These are phyloP conservation scores for Dromococcyx pavoninus DNA, from an alignment of 2,797 vertebrate genomes.

Conservation along the genomic window DNA sequence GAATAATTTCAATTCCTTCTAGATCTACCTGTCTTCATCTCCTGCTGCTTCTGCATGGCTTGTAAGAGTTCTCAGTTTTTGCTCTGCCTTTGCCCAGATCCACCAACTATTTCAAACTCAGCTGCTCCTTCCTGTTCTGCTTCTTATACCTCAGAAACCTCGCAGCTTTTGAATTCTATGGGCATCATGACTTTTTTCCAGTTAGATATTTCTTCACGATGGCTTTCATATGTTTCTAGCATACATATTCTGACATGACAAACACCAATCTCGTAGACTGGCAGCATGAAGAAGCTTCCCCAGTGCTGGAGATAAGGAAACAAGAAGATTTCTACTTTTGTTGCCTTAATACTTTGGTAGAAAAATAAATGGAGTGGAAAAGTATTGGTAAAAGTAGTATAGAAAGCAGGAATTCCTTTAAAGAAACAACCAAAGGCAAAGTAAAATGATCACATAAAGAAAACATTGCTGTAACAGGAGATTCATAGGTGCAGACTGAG, in stretches of 20 bases:
- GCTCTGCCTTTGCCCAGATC: background rate
- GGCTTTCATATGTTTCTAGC: background rate
- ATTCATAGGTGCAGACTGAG: background rate
- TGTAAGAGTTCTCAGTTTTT: background rate
- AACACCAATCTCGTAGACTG: background rate
- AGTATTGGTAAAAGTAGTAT: background rate
- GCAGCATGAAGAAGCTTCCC: background rate
- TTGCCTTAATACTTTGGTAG: background rate
- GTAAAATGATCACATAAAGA: background rate
- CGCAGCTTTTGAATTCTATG: background rate
- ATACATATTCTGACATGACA: background rate
- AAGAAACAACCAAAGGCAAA: background rate
- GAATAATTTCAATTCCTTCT: background rate
- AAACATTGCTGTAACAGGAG: background rate
- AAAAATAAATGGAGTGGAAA: background rate
- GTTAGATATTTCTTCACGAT: background rate
- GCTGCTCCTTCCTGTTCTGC: background rate
- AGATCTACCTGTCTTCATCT: background rate
- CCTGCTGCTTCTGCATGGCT: background rate
- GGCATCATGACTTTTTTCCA: background rate
- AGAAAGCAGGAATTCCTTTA: background rate
- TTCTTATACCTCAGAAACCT: background rate
- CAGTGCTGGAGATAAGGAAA: background rate
- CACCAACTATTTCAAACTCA: background rate
- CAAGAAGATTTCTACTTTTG: background rate